phyloP scores from a whole-genome alignment of 1,140 invertebrate genomes.

The Lanistes nyassanus region DNA sequence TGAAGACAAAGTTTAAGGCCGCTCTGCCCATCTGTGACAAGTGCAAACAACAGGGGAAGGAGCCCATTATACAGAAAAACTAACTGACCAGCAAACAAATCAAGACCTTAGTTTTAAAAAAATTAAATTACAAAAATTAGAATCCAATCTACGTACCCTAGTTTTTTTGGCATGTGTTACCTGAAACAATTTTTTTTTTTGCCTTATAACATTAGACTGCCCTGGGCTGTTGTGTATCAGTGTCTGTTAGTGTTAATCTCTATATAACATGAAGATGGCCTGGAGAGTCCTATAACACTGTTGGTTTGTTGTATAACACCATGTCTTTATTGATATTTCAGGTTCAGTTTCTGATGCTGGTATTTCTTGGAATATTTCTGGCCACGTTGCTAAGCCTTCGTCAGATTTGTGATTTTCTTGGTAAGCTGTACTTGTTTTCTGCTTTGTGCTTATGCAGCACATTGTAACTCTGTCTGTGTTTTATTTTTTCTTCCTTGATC shows the following conservation, averaged over 20 bases:
- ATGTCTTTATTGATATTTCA: slow-evolving; percentile 29
- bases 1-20: too few species aligned
- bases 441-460: neutral
- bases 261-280: too few species aligned
- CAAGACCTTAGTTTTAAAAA: too few species aligned
- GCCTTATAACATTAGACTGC: too few species aligned
- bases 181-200: too few species aligned
- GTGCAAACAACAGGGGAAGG: too few species aligned
- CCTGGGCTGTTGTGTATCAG: neutral
- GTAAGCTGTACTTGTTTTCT: slow-evolving; percentile 30
- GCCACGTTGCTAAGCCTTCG: slow-evolving; percentile 46
- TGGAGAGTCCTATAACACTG: neutral
- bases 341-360: slow-evolving; percentile 40
- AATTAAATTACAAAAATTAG: too few species aligned
- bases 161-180: too few species aligned
- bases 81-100: too few species aligned
- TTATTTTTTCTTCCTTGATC: neutral
- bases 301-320: neutral
- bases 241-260: slow-evolving; percentile 9
- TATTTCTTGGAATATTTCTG: slow-evolving; percentile 41
- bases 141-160: too few species aligned
- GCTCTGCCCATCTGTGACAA: too few species aligned
- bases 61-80: too few species aligned
- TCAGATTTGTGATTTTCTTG: slow-evolving; percentile 47
- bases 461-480: neutral